Evolutionary conservation across 2,113 vertebrate species (phyloP).

Genomic region (Nyctibius bracteatus): DNA sequence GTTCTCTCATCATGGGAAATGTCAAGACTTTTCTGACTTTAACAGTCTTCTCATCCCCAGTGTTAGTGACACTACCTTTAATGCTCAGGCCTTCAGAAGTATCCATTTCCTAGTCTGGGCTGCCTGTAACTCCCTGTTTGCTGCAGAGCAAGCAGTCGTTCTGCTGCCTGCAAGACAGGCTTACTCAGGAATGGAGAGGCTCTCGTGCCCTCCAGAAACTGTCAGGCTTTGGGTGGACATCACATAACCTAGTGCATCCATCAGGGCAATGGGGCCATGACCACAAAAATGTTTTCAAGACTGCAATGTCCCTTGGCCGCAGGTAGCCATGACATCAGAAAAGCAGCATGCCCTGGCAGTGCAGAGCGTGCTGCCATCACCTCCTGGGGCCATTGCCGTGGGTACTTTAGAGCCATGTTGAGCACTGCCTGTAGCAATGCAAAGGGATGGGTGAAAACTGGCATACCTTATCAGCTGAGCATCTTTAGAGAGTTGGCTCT

Average conservation of each 20-base stretch:
- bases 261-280: neutral
- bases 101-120: neutral
- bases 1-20: neutral
- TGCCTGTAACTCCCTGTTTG: neutral
- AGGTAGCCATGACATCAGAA: neutral
- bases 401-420: too few relatives aligned
- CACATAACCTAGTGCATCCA: neutral
- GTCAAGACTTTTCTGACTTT: neutral
- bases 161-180: rapidly evolving
- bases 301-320: neutral
- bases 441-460: neutral
- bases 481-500: neutral
- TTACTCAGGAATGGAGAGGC: rapidly evolving
- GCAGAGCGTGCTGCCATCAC: rapidly evolving
- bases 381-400: too few relatives aligned
- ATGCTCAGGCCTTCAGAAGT: neutral
- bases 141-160: neutral
- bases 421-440: neutral
- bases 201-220: neutral
- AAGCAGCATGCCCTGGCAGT: neutral
- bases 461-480: neutral
- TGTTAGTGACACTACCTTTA: neutral
- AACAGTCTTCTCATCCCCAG: neutral
- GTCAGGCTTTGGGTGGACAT: neutral
- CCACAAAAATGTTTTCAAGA: neutral